These are phyloP conservation scores for Gymnocephalus cernua DNA, from an alignment of 2,113 vertebrate species.

Conservation along the genomic window DNA sequence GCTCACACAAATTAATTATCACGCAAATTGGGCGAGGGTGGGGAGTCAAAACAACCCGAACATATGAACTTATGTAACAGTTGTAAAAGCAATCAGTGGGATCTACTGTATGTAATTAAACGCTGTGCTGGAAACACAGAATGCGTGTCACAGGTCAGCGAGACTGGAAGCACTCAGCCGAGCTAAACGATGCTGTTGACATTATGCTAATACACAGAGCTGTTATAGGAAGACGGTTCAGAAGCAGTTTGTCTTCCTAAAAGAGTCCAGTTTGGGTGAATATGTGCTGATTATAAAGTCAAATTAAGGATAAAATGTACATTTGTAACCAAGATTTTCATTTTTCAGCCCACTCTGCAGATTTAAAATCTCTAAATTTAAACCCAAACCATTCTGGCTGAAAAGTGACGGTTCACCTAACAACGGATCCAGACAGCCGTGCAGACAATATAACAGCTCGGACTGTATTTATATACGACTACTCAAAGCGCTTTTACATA, in stretches of 20 bases:
- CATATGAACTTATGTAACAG: constrained; percentile 49
- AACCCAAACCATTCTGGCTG: no score
- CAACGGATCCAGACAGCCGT: no score
- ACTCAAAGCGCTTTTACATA: no score
- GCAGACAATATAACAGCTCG: no score
- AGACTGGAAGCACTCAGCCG: neutral
- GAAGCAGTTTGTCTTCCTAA: neutral
- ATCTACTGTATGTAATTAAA: constrained; percentile 44
- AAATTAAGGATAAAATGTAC: neutral
- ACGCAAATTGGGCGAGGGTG: neutral
- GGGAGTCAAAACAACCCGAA: constrained; percentile 12
- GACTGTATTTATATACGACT: no score
- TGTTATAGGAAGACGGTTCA: neutral
- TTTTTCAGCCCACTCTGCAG: no score
- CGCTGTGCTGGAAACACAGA: constrained; percentile 12
- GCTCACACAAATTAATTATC: neutral
- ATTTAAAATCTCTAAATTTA: no score
- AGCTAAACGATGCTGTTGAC: neutral
- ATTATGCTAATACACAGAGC: neutral
- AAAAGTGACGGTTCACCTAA: no score
- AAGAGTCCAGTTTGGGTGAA: neutral
- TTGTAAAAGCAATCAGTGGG: constrained; percentile 60
- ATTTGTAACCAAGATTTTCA: neutral
- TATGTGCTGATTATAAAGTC: neutral
- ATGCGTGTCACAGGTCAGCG: constrained; percentile 32